Evolutionary conservation across 2,797 vertebrate species (phyloP), one percentile per base, ranked within the genome.

Genomic region (Fistularia commersonii): DNA sequence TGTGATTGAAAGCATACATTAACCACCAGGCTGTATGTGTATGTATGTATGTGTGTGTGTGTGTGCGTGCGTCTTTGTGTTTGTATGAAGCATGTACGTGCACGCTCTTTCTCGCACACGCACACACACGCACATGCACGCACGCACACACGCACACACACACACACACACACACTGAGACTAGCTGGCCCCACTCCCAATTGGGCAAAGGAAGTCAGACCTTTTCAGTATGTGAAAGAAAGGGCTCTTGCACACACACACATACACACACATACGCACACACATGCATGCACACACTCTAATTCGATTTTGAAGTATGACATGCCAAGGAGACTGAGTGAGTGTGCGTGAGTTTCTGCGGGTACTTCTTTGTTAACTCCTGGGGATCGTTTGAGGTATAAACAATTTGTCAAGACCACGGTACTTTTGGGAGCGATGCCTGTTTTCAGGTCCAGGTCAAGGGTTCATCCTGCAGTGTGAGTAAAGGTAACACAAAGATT

Each of bases 1-100:
- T 55, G 61, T 83, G 80, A 85, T 80, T 86, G 79, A 83, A 84
- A 79, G 83, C 83, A 86, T 68, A 80, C 83, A 84, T 85, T 79
- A 84, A 79, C 75, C 69, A 54, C 62, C 42, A 60, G 51, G 23
- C 23, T 23, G 2, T 23, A 23, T 23, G 23, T 2, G 4, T 23
- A 2, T 23, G 4, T 23, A 4, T 23, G 4, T 23, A 4, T 23
- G 23, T 23, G 23, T 23, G 23, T 23, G 23, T 23, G 23, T 23
- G 23, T 4, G 23, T 23, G 23, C 4, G 23, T 23, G 23, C 4
- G 23, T 41, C 23, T 52, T 39, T 47, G 11, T 41, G 51, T 37
- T 2, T 23, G 23, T n/a, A n/a, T n/a, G n/a, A n/a, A n/a, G n/a
- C n/a, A n/a, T n/a, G n/a, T n/a, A n/a, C n/a, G n/a, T n/a, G n/a